Conservation (phyloP, 2,888 invertebrate genomes). For the Parnassius mnemosyne region DNA sequence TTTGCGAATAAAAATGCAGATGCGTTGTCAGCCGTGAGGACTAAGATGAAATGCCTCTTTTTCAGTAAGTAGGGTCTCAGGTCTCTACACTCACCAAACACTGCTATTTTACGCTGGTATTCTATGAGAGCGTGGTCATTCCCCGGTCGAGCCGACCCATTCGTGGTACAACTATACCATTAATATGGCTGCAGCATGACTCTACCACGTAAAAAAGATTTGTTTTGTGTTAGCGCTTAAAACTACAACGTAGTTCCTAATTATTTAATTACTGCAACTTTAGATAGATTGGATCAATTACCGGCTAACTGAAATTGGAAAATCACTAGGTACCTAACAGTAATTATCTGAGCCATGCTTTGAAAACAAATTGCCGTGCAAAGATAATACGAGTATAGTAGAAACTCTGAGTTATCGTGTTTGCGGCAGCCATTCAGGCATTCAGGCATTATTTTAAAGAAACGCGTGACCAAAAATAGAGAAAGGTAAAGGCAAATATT, state of each 20-base stretch:
- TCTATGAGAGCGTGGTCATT: too few relatives aligned
- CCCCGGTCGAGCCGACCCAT: too few relatives aligned
- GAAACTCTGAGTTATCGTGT: not conserved
- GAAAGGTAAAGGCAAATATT: conserved; percentile 12
- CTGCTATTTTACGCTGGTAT: too few relatives aligned
- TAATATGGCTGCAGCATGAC: too few relatives aligned
- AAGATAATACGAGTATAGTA: not conserved
- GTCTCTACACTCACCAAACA: too few relatives aligned
- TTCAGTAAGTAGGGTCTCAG: too few relatives aligned
- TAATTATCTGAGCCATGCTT: conserved; percentile 12
- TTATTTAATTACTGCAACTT: conserved; percentile 21
- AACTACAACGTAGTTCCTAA: conserved; percentile 13
- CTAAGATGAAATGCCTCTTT: too few relatives aligned
- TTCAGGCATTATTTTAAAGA: conserved; percentile 6
- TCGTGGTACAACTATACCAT: too few relatives aligned
- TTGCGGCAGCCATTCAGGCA: conserved; percentile 7
- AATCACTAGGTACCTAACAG: conserved; percentile 22
- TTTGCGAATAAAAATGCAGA: too few relatives aligned
- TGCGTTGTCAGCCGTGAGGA: too few relatives aligned
- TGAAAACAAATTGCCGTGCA: not conserved
- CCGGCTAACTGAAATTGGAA: conserved; percentile 25
- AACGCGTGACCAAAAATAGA: conserved; percentile 16
- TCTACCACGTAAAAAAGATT: not conserved
- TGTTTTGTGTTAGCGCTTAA: conserved; percentile 8
- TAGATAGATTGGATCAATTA: conserved; percentile 16